These are phyloP conservation scores for Cantharis lateralis DNA, from an alignment of 2,888 invertebrate genomes.

Conservation along the genomic window DNA sequence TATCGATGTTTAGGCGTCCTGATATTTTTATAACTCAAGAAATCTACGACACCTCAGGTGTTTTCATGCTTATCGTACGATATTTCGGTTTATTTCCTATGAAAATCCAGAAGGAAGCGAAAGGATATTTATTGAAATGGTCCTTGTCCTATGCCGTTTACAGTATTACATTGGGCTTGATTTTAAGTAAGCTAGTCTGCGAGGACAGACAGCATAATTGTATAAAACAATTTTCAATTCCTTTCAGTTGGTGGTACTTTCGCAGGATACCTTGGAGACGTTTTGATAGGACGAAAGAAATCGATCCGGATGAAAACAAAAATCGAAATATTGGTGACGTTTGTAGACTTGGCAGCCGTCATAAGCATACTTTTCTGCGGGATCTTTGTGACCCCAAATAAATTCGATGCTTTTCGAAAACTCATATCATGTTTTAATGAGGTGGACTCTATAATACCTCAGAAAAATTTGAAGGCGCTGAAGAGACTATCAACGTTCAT, in stretches of 20 bases:
- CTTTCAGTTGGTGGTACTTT: not conserved
- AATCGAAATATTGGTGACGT: not conserved
- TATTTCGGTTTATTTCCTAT: constrained; percentile 3
- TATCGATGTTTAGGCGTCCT: not conserved
- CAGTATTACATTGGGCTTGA: not conserved
- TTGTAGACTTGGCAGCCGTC: not conserved
- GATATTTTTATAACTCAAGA: not conserved
- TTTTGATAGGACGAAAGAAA: not conserved
- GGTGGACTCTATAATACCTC: not conserved
- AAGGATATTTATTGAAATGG: not conserved
- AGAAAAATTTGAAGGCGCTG: not conserved
- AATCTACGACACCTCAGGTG: constrained; percentile 1
- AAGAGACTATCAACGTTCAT: not conserved
- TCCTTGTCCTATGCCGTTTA: not conserved
- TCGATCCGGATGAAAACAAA: not conserved
- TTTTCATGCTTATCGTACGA: not conserved
- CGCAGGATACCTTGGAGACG: not conserved
- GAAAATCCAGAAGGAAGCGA: not conserved
- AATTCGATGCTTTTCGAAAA: not conserved
- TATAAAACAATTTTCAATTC: too few relatives aligned
- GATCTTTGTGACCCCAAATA: not conserved
- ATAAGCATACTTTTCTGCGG: not conserved
- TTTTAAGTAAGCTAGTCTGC: not conserved
- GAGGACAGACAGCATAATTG: not conserved
- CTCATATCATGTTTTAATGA: not conserved